These are phyloP conservation scores for Vollenhovia emeryi DNA, from an alignment of 1,140 invertebrate species.

Conservation along the genomic window DNA sequence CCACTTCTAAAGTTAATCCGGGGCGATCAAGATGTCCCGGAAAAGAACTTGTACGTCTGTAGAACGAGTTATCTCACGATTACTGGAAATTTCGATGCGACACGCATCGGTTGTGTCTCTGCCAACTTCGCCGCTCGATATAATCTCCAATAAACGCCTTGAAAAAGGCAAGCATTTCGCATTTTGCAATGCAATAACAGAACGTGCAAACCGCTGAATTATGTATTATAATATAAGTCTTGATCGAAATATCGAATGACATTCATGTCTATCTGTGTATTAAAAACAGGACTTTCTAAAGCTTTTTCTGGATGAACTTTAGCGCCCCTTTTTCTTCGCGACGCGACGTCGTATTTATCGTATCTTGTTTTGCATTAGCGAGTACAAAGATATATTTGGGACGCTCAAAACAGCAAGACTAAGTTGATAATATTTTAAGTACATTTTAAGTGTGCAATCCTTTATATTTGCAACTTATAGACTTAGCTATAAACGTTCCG, in stretches of 20 bases:
- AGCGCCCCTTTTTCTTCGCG: neutral
- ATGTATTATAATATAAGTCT: neutral
- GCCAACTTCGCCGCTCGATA: neutral
- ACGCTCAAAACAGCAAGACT: neutral
- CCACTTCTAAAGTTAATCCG: slow-evolving; percentile 18
- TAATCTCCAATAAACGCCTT: neutral
- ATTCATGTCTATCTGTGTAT: neutral
- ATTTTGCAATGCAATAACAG: neutral
- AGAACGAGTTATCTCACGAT: neutral
- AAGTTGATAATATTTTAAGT: neutral
- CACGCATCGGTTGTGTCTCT: neutral
- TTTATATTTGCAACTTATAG: neutral
- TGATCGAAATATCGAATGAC: neutral
- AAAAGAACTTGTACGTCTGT: neutral
- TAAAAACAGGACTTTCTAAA: neutral
- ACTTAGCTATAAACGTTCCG: neutral
- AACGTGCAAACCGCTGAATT: neutral
- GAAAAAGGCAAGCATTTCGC: neutral
- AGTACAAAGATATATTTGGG: neutral
- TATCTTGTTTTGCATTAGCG: neutral
- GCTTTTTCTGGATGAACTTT: neutral
- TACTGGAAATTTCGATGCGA: neutral
- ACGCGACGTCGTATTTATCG: neutral
- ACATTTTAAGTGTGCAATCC: neutral
- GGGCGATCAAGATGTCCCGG: neutral